Percentiles rank a stretch among this genome's conserved stretches.
phyloP scores from a whole-genome alignment of 2,113 vertebrate species.

The Gavialis gangeticus region DNA sequence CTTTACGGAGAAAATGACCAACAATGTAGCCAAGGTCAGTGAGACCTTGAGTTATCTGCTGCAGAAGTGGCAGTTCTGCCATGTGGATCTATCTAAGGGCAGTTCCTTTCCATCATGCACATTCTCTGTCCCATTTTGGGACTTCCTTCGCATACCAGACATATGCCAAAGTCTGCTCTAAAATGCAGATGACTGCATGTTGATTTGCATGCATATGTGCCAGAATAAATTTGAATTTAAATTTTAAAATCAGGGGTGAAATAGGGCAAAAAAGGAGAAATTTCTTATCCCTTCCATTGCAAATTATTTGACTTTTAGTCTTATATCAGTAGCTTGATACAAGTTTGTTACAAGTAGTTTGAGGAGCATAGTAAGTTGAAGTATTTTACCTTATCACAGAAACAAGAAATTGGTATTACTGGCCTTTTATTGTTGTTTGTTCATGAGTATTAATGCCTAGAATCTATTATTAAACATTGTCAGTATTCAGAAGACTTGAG shows the following conservation, averaged over 20 bases:
- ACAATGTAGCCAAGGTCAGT: conserved; percentile 39
- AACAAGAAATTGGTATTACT: background rate
- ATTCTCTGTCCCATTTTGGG: background rate
- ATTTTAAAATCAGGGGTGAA: background rate
- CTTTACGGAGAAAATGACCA: background rate
- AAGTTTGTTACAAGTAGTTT: background rate
- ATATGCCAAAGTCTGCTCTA: background rate
- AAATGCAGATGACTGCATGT: background rate
- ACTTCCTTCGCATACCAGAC: conserved; percentile 19
- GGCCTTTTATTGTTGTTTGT: background rate
- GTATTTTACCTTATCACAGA: background rate
- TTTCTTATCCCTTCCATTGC: background rate
- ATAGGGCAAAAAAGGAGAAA: background rate
- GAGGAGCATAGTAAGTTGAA: background rate
- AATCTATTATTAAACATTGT: conserved; percentile 17
- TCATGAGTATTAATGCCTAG: conserved; percentile 16
- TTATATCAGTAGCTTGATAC: background rate
- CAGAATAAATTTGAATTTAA: conserved; percentile 4
- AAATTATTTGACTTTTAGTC: conserved; percentile 17
- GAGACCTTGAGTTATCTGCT: conserved; percentile 49
- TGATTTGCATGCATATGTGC: background rate
- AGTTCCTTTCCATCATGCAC: background rate
- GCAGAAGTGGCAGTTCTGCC: background rate
- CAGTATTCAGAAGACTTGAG: conserved; percentile 5
- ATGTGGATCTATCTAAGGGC: background rate